Percentiles rank a stretch among this genome's conserved stretches.
Conservation (phyloP, 2,888 invertebrate genomes). For the Oxycera nigricornis region DNA sequence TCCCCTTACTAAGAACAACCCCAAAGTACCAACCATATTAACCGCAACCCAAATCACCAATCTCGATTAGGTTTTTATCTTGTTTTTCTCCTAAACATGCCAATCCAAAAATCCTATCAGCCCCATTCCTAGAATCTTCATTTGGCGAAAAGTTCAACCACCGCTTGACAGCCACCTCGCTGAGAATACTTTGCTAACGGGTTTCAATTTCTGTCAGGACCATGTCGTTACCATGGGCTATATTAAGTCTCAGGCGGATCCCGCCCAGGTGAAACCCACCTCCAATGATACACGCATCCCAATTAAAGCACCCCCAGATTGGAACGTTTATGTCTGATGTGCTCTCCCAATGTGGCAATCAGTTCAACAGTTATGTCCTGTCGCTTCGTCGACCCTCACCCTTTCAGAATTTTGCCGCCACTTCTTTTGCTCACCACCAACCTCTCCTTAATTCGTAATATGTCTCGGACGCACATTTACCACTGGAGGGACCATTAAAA, state of each 20-base stretch:
- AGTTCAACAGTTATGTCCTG: background rate
- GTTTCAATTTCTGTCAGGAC: background rate
- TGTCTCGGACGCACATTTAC: constrained; percentile 4
- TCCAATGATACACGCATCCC: constrained; percentile 2
- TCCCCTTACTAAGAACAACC: background rate
- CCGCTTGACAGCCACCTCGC: background rate
- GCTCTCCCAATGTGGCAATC: constrained; percentile 8
- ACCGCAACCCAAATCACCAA: background rate
- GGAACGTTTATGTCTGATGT: constrained; percentile 5
- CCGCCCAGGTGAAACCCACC: background rate
- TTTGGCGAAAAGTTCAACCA: constrained; percentile 7
- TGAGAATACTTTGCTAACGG: background rate
- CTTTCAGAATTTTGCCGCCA: background rate
- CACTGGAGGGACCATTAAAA: constrained; percentile 23
- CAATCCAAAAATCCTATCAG: background rate
- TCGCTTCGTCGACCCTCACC: background rate
- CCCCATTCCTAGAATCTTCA: background rate
- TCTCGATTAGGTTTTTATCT: constrained; percentile 9
- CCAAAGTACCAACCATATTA: background rate
- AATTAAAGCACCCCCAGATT: constrained; percentile 27
- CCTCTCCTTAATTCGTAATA: background rate
- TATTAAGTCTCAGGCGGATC: background rate
- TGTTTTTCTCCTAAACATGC: constrained; percentile 13
- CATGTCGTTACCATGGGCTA: background rate
- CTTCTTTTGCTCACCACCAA: background rate